phyloP scores from a whole-genome alignment of 1,140 invertebrate genomes.

The Cepaea nemoralis region DNA sequence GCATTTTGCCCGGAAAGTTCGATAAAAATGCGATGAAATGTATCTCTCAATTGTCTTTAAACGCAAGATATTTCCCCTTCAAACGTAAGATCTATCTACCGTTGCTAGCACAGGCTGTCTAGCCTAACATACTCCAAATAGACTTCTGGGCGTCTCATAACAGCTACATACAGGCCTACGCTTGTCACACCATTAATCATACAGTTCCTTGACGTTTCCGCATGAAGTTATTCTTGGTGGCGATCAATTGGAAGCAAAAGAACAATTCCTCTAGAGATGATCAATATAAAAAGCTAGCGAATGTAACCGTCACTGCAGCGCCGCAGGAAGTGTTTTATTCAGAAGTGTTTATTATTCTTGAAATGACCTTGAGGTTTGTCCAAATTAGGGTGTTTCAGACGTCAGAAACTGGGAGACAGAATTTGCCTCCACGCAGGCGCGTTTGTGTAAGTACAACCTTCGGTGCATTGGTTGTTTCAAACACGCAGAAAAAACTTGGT shows the following conservation, averaged over 20 bases:
- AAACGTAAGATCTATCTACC: background rate
- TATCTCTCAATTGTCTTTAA: background rate
- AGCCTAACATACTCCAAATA: background rate
- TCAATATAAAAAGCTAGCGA: background rate
- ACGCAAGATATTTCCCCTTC: background rate
- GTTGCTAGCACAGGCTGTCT: background rate
- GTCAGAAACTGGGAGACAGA: too few species aligned
- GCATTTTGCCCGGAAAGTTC: background rate
- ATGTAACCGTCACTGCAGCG: background rate
- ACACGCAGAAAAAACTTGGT: too few species aligned
- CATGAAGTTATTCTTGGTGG: background rate
- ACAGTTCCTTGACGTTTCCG: background rate
- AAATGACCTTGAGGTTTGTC: too few species aligned
- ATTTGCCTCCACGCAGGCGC: too few species aligned
- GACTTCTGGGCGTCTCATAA: background rate
- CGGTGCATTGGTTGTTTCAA: too few species aligned
- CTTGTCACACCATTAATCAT: background rate
- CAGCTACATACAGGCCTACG: background rate
- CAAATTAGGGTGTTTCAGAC: too few species aligned
- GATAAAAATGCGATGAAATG: background rate
- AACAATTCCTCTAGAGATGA: background rate
- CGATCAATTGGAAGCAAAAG: background rate
- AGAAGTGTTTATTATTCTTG: too few species aligned
- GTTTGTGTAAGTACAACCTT: too few species aligned
- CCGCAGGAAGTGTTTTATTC: background rate